Percentiles rank a stretch among this genome's conserved stretches.
Conservation (phyloP, 2,797 vertebrate genomes). For the Balearica regulorum region DNA sequence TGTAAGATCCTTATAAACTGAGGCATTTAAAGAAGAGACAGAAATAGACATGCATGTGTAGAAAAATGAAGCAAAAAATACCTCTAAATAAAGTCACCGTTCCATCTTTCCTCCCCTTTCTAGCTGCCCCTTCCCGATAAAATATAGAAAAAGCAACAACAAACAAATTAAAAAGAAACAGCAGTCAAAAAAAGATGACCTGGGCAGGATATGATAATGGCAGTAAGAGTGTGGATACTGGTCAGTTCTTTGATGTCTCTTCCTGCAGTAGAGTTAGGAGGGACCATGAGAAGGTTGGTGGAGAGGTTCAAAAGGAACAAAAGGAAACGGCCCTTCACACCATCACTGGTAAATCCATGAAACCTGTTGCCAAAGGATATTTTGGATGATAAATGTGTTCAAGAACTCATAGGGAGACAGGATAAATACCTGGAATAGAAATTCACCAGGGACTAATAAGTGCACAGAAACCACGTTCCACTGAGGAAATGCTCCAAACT, state of each 20-base stretch:
- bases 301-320: neutral
- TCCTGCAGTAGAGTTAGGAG: neutral
- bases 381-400: conserved; percentile 6
- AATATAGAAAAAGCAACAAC: neutral
- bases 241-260: neutral
- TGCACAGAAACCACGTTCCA: neutral
- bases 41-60: neutral
- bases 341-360: neutral
- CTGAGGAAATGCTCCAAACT: neutral
- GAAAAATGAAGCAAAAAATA: neutral
- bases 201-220: no score
- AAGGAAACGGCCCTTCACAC: neutral
- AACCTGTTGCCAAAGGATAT: neutral
- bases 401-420: neutral
- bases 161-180: neutral
- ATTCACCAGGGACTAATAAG: neutral
- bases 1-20: neutral
- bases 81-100: neutral
- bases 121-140: neutral
- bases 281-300: neutral
- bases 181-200: neutral
- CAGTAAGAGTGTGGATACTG: neutral
- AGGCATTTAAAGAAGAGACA: neutral
- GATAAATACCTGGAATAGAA: neutral
- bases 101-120: neutral